Evolutionary conservation across 2,888 invertebrate species (phyloP), one percentile per base, ranked within the genome.

Genomic region (Lymantria dispar): DNA sequence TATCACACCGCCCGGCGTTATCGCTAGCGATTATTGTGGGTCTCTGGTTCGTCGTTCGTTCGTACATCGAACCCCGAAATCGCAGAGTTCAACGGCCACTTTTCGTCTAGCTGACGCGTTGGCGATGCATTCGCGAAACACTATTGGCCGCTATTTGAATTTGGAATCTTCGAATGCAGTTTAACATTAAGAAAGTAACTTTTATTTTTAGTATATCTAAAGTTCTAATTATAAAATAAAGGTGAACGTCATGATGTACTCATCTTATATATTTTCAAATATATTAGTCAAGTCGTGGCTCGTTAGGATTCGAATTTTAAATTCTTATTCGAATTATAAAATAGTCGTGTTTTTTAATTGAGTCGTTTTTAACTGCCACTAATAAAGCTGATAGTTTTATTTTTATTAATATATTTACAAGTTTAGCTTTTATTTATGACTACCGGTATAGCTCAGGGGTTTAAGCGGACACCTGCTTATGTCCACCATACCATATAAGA

Each of bases 51-150:
- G 72, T 60, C 69, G 78, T 52, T 63, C 53, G 40, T 45, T 65
- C 78, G 79, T 71, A 51, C 75, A 71, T 64, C 70, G 73, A 74
- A 72, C 75, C 60, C 71, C 71, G 57, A 73, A 74, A 64, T 60
- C 48, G 57, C 54, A 14, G 71, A 61, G 75, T 74, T 74, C 74
- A 74, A 59, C 63, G 74, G 57, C 65, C 63, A 64, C 43, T 62
- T 53, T 53, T 53, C 38, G 70, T 72, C 72, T 72, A 72, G 62
- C 55, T 61, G 62, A 72, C 62, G 70, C 64, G 66, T 65, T 54
- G 58, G 59, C 60, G 52, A 56, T 69, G 70, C 65, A 65, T 61
- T 61, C 63, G 64, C 61, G 38, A 60, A 63, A 56, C 47, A 45
- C 58, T 56, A 63, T 58, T 66, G 58, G 58, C 10, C 14, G 40